Evolutionary conservation across 2,888 invertebrate genomes (phyloP), one percentile per base, ranked within the genome.

Genomic region (Andrena marginata): DNA sequence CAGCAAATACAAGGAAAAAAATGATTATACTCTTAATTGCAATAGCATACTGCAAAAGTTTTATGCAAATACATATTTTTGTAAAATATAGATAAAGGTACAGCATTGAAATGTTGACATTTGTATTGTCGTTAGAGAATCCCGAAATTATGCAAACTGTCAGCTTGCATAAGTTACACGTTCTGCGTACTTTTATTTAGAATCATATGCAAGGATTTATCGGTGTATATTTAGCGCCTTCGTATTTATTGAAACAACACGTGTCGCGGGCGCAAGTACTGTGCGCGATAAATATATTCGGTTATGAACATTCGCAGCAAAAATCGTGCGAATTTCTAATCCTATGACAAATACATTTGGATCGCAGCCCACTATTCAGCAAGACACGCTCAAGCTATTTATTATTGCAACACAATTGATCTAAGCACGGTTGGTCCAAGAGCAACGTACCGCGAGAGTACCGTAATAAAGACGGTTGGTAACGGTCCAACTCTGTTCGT

Each of bases 401-500:
- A 85, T 84, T 87, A 85, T 87, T 33, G 62, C 69, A 82, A 80
- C 71, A 85, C 87, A 87, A 88, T 87, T 82, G 87, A 88, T 87
- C 85, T 77, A 75, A 84, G 77, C 84, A 78, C 51, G 76, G 54
- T 20, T 63, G 69, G 77, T 73, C 76, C 80, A 80, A 83, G 80
- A 83, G 86, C 80, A 81, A 85, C 85, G 77, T 75, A 77, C 72
- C 73, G 49, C 79, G 65, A 77, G 83, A 88, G 86, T 86, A 88
- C 82, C 72, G 85, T 85, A 88, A 88, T 88, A 88, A 87, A 88
- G 84, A 88, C 88, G 85, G 80, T 88, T 88, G 88, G 85, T 84
- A 75, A 68, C 68, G 49, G 67, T 87, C 88, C 88, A 88, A 88
- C 62, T 68, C 75, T 77, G 76, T 77, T 87, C 84, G 87, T 85